Percentiles rank a stretch among this genome's conserved stretches.
Evolutionary conservation across 2,888 invertebrate genomes (phyloP).

Genomic region (Cantharis nigra): DNA sequence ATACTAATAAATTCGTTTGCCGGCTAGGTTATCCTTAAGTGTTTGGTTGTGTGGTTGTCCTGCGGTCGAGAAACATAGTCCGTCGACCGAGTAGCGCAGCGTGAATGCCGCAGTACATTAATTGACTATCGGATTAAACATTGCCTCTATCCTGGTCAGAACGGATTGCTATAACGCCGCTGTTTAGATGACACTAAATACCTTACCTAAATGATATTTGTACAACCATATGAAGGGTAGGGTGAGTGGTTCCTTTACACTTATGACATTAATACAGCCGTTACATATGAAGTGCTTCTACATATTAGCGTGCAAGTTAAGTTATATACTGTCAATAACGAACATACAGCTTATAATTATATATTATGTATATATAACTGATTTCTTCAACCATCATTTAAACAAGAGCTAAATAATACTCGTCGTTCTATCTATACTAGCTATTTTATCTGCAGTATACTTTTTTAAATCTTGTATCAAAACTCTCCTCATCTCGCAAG

Average conservation of each 20-base stretch:
- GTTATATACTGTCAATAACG: constrained; percentile 51
- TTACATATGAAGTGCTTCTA: constrained; percentile 55
- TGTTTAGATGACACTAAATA: constrained; percentile 38
- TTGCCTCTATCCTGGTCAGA: constrained; percentile 36
- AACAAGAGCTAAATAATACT: constrained; percentile 51
- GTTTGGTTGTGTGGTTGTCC: constrained; percentile 13
- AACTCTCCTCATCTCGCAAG: constrained; percentile 54
- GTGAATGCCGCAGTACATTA: constrained; percentile 32
- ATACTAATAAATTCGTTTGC: constrained; percentile 2
- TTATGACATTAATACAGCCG: constrained; percentile 55
- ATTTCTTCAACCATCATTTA: constrained; percentile 31
- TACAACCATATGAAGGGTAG: constrained; percentile 46
- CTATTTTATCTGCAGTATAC: constrained; percentile 49
- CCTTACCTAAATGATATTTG: constrained; percentile 42
- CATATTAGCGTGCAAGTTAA: constrained; percentile 53
- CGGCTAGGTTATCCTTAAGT: constrained; percentile 17
- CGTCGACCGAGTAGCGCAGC: constrained; percentile 15
- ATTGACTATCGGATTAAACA: constrained; percentile 40
- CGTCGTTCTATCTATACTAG: constrained; percentile 44
- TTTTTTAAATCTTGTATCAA: constrained; percentile 56
- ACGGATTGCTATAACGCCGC: constrained; percentile 35
- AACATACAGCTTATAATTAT: constrained; percentile 49
- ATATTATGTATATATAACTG: constrained; percentile 43
- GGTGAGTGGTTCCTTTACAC: constrained; percentile 53
- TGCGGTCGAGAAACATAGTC: constrained; percentile 12